Percentiles rank a stretch among this genome's conserved stretches.
These are phyloP conservation scores for Xanthostigma xanthostigma DNA, from an alignment of 2,888 invertebrate species.

Conservation along the genomic window DNA sequence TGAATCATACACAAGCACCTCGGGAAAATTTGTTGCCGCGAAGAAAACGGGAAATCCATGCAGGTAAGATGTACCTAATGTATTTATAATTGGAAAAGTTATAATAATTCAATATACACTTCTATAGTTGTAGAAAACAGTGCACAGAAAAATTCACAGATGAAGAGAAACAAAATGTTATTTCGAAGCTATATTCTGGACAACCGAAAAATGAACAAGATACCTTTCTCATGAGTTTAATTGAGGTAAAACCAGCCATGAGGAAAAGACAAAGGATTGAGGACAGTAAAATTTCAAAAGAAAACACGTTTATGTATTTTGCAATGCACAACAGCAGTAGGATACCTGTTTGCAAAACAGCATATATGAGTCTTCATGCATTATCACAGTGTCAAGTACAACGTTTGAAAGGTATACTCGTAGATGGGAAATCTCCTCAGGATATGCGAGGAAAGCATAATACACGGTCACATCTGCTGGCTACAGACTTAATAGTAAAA, in stretches of 20 bases:
- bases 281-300: conserved; percentile 2
- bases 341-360: conserved; percentile 9
- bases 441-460: conserved; percentile 5
- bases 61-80: too few relatives aligned
- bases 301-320: conserved; percentile 8
- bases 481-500: conserved; percentile 5
- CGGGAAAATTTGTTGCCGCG: too few relatives aligned
- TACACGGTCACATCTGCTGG: conserved; percentile 8
- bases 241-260: conserved; percentile 4
- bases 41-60: too few relatives aligned
- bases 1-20: too few relatives aligned
- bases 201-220: conserved; percentile 9
- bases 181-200: conserved; percentile 7
- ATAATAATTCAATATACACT: too few relatives aligned
- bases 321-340: conserved; percentile 4
- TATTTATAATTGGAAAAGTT: too few relatives aligned
- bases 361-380: conserved; percentile 7
- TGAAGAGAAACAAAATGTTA: not conserved
- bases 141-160: too few relatives aligned
- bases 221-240: conserved; percentile 8
- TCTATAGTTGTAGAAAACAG: too few relatives aligned
- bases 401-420: conserved; percentile 8
- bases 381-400: conserved; percentile 6
- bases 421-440: conserved; percentile 5
- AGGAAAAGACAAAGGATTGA: conserved; percentile 7